Evolutionary conservation across 2,113 vertebrate species (phyloP).

Genomic region (Trinectes maculatus): DNA sequence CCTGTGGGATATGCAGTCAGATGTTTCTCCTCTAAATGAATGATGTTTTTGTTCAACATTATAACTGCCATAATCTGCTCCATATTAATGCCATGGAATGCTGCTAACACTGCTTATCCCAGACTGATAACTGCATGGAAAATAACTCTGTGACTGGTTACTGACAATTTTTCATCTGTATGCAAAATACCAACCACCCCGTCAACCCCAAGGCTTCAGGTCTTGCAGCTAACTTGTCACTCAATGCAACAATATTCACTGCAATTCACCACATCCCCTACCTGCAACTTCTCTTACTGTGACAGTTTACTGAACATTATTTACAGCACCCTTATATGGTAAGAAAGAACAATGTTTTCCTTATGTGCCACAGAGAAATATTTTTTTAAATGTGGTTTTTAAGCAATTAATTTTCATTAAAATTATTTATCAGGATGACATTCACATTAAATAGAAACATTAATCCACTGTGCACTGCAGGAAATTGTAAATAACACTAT

Average conservation of each 20-base stretch:
- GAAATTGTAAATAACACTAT: not conserved
- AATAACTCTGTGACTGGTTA: conserved; percentile 51
- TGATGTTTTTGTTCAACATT: conserved; percentile 84
- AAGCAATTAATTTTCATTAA: conserved; percentile 4
- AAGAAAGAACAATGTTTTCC: not conserved
- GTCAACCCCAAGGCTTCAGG: conserved; percentile 19
- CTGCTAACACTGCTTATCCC: conserved; percentile 82
- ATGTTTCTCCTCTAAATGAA: conserved; percentile 82
- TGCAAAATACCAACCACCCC: conserved; percentile 52
- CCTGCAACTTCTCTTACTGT: conserved; percentile 6
- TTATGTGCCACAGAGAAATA: not conserved
- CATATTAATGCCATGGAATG: conserved; percentile 94
- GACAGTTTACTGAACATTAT: not conserved
- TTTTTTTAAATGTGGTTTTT: no score
- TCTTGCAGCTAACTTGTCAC: conserved; percentile 38
- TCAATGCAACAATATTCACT: conserved; percentile 22
- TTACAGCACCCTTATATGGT: not conserved
- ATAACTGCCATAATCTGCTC: conserved; percentile 88
- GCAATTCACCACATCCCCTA: conserved; percentile 2
- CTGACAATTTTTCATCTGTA: conserved; percentile 63
- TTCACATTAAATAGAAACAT: not conserved
- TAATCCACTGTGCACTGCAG: not conserved
- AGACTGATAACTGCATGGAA: conserved; percentile 72
- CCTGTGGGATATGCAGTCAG: conserved; percentile 79
- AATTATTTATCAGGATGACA: conserved; percentile 5